phyloP scores from a whole-genome alignment of 2,797 vertebrate species.

The Nannoperca obscura region DNA sequence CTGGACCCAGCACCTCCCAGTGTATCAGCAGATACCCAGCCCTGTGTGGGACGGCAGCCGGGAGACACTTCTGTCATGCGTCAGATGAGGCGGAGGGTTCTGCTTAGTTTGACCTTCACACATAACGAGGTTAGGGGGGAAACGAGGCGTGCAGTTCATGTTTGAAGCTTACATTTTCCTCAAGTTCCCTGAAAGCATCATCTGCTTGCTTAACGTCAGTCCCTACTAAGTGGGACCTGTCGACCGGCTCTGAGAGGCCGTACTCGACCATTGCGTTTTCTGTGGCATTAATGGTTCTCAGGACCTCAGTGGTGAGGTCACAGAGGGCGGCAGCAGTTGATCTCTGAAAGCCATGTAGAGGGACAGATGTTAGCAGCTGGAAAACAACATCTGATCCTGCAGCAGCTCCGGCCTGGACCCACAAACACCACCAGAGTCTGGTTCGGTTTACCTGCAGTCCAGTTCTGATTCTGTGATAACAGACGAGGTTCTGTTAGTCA shows the following conservation, averaged over 20 bases:
- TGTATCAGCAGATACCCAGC: constrained; percentile 25
- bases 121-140: not conserved
- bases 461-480: no score
- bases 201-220: constrained; percentile 85
- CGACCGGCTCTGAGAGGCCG: constrained; percentile 76
- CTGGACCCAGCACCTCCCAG: not conserved
- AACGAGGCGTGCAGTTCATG: constrained; percentile 35
- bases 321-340: constrained; percentile 88
- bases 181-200: constrained; percentile 87
- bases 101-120: constrained; percentile 33
- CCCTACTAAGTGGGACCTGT: constrained; percentile 76
- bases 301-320: constrained; percentile 89
- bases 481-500: no score
- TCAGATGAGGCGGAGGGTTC: constrained; percentile 8
- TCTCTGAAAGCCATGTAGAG: constrained; percentile 87
- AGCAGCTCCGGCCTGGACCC: constrained; percentile 55
- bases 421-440: no score
- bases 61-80: constrained; percentile 50
- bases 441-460: no score
- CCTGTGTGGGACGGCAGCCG: constrained; percentile 34
- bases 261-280: constrained; percentile 87
- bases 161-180: constrained; percentile 89
- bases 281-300: constrained; percentile 90
- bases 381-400: constrained; percentile 48
- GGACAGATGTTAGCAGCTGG: constrained; percentile 81